These are phyloP conservation scores for Andinoacara biseriatus DNA, from an alignment of 2,113 vertebrate genomes.

Conservation along the genomic window DNA sequence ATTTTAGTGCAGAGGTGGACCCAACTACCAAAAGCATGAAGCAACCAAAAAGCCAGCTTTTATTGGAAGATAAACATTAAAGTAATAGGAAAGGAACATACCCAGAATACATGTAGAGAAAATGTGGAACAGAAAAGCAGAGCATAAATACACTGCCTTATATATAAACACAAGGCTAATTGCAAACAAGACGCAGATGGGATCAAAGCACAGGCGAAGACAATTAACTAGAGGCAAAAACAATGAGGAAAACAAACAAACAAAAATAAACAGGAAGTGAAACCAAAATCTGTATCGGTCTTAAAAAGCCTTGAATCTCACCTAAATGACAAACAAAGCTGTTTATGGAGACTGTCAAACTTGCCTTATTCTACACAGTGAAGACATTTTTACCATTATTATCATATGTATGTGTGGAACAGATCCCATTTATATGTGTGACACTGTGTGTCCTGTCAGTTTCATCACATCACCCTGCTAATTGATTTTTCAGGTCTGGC, in stretches of 20 bases:
- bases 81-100: no score
- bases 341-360: background rate
- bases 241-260: background rate
- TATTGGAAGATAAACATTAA: background rate
- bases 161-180: background rate
- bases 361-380: background rate
- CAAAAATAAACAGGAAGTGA: background rate
- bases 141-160: background rate
- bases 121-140: background rate
- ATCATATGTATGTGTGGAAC: background rate
- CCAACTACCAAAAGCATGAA: no score
- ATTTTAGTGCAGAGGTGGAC: no score
- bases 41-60: no score
- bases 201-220: background rate
- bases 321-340: background rate
- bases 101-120: background rate
- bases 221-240: background rate
- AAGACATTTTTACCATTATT: background rate
- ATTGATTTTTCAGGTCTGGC: slow-evolving; percentile 79
- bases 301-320: background rate
- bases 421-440: background rate
- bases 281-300: background rate
- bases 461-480: slow-evolving; percentile 16
- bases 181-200: background rate
- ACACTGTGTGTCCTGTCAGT: background rate